Evolutionary conservation across 1,140 invertebrate genomes (phyloP).

Genomic region (Drosophila busckii): DNA sequence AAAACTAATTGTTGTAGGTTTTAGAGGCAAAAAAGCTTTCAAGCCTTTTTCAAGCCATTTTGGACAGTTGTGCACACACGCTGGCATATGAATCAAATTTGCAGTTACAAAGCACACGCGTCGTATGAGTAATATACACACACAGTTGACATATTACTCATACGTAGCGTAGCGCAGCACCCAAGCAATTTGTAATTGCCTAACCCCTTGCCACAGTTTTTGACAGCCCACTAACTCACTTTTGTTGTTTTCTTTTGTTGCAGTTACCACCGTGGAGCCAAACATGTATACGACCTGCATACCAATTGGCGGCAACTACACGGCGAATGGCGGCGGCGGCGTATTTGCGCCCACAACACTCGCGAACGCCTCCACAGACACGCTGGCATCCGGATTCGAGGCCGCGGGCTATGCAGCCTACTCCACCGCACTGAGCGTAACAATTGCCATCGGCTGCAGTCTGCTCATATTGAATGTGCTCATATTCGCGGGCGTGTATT

Average conservation of each 20-base stretch:
- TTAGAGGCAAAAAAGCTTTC: too few relatives aligned
- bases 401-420: constrained; percentile 92
- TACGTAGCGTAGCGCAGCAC: constrained; percentile 17
- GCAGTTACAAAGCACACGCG: neutral
- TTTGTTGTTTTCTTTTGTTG: constrained; percentile 25
- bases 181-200: constrained; percentile 8
- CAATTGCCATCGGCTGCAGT: constrained; percentile 95
- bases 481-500: constrained; percentile 96
- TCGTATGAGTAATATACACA: constrained; percentile 32
- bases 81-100: neutral
- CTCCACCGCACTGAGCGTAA: constrained; percentile 92
- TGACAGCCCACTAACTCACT: neutral
- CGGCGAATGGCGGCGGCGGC: constrained; percentile 60
- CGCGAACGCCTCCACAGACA: constrained; percentile 84
- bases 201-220: constrained; percentile 1
- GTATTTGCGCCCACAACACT: constrained; percentile 80
- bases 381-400: constrained; percentile 85
- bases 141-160: constrained; percentile 26
- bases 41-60: too few relatives aligned
- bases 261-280: constrained; percentile 81
- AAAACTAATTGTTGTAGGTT: too few relatives aligned
- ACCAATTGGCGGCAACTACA: constrained; percentile 79
- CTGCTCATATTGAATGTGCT: constrained; percentile 93
- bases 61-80: constrained; percentile 10
- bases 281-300: constrained; percentile 82